phyloP scores from a whole-genome alignment of 2,113 vertebrate species.

The Chloropsis hardwickii region DNA sequence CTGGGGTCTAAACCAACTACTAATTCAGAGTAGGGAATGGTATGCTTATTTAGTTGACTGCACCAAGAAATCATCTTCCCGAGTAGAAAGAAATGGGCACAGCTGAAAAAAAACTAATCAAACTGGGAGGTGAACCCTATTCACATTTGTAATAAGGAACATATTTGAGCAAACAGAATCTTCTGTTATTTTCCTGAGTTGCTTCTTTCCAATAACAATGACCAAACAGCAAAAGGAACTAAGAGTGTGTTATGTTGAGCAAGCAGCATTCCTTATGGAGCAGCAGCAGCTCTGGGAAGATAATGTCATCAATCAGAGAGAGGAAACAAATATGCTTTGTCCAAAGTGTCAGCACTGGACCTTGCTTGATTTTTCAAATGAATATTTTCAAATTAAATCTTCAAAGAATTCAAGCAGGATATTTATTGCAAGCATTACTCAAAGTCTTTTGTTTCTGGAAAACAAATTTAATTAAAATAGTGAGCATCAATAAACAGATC shows the following conservation, averaged over 20 bases:
- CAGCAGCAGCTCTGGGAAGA: background rate
- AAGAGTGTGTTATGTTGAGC: background rate
- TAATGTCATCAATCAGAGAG: background rate
- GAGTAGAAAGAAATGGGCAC: background rate
- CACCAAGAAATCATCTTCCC: background rate
- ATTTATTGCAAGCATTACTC: background rate
- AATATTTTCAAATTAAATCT: slow-evolving; percentile 5
- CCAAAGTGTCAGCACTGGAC: background rate
- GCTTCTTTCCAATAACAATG: background rate
- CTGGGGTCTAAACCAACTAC: background rate
- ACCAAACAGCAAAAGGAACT: background rate
- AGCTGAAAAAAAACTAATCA: background rate
- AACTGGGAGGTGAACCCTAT: background rate
- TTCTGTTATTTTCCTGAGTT: background rate
- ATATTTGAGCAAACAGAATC: background rate
- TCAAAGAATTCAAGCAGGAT: background rate
- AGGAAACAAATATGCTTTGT: background rate
- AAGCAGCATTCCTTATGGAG: background rate
- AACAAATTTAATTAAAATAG: slow-evolving; percentile 1
- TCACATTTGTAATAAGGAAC: background rate
- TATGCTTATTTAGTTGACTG: background rate
- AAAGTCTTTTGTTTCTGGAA: background rate
- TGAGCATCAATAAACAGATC: background rate
- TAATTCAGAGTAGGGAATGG: background rate
- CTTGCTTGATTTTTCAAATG: slow-evolving; percentile 6